Evolutionary conservation across 2,888 invertebrate species (phyloP).

Genomic region (Spodoptera exigua): DNA sequence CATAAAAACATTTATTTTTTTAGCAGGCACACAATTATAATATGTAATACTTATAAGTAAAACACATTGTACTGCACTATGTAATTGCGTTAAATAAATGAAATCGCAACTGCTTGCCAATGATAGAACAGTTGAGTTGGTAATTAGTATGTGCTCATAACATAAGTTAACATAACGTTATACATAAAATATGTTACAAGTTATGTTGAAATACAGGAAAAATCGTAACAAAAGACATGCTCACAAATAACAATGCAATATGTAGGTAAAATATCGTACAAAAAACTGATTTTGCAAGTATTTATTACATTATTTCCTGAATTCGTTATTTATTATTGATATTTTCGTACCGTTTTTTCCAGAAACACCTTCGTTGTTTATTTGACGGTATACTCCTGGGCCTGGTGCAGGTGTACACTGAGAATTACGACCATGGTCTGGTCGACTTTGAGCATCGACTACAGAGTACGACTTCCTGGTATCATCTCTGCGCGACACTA

Average conservation of each 20-base stretch:
- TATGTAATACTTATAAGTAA: too few relatives aligned
- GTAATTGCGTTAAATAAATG: too few relatives aligned
- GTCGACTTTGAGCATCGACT: constrained; percentile 74
- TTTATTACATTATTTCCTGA: constrained; percentile 54
- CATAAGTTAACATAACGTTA: too few relatives aligned
- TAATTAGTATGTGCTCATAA: too few relatives aligned
- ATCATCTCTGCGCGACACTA: constrained; percentile 67
- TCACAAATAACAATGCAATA: constrained; percentile 8
- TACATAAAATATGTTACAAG: not conserved
- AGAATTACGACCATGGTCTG: constrained; percentile 70
- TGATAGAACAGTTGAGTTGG: not conserved
- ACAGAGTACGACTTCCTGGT: constrained; percentile 81
- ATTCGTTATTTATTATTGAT: constrained; percentile 35
- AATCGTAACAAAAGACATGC: constrained; percentile 1
- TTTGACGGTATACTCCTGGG: constrained; percentile 82
- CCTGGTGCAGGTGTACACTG: constrained; percentile 77
- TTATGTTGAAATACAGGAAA: constrained; percentile 1
- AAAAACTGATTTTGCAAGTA: not conserved
- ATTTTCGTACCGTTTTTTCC: constrained; percentile 64
- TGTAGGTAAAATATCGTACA: constrained; percentile 4
- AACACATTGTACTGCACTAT: too few relatives aligned
- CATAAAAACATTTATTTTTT: too few relatives aligned
- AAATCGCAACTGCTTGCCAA: not conserved
- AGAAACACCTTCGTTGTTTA: constrained; percentile 72
- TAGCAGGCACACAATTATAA: too few relatives aligned